Conservation (phyloP, 2,888 invertebrate species). For the Elysia crispata region DNA sequence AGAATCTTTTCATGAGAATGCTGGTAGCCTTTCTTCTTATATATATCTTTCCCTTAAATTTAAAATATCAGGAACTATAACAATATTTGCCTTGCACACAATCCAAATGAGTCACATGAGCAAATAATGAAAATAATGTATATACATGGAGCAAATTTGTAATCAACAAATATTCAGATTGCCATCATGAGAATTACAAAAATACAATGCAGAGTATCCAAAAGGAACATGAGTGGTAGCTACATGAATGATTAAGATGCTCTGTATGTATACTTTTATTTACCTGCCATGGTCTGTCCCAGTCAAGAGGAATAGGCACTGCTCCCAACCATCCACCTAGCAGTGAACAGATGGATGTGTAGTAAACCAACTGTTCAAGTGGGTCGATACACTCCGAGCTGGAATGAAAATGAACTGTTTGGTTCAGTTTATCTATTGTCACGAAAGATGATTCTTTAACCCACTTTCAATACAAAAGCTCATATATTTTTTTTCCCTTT, state of each 20-base stretch:
- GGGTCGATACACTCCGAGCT: constrained; percentile 53
- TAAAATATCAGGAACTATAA: no score
- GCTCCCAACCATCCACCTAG: constrained; percentile 91
- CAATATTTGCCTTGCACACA: no score
- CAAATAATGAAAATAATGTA: neutral
- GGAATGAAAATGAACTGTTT: neutral
- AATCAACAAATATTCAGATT: neutral
- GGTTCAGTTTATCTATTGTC: no score
- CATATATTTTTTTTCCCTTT: no score
- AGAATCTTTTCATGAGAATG: no score
- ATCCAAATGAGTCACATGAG: no score
- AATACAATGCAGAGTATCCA: neutral
- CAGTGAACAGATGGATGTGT: constrained; percentile 74
- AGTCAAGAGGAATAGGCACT: constrained; percentile 91
- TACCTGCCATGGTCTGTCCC: constrained; percentile 93
- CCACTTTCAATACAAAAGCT: no score
- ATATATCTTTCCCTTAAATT: no score
- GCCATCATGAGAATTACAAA: neutral
- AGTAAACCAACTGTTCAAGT: constrained; percentile 59
- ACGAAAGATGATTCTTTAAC: no score
- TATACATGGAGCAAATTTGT: neutral
- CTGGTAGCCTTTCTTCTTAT: no score
- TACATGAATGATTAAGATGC: neutral
- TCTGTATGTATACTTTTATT: neutral
- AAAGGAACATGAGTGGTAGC: neutral